Base-by-base conservation (phyloP, 2,797 vertebrate species). In the Scolopax bukidnonensis region DNA sequence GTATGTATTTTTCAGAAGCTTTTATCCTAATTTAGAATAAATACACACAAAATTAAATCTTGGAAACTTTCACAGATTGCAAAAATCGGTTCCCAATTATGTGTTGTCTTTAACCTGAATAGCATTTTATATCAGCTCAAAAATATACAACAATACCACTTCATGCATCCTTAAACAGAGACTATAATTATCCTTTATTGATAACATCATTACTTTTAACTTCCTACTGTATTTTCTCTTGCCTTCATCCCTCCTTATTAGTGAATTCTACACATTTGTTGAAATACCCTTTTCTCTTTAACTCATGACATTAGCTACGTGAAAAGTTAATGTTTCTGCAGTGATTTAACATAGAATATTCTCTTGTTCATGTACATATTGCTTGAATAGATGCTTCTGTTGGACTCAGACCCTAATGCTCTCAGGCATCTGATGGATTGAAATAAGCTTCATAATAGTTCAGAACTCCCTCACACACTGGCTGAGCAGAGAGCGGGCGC, bases 11-110 rank as follows among this genome's bases (percentile, higher is more conserved):
- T 85, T 61, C 54, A 57, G 19, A 36, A 76, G 9, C 18, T 80
- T 82, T 79, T 73, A 59, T 50, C 15, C 10, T 53, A 77, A 83
- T 63, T 93, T 70, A 51, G 23, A 74, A 83, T 21, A 91, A 60
- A 64, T 25, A 30, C 5, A 56, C 3, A 38, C 4, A 64, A 60
- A 91, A 91, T 16, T 21, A 73, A 27, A 54, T 43, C 30, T 65
- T 69, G 16, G 50, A 70, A 79, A 45, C 5, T 64, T 57, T 24
- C 23, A 51, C 6, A 43, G 30, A 32, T 36, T 69, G 8, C n/a
- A 48, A 87, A 85, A 95, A 70, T 33, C 40, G 1, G 4, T 70
- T 91, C 14, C 48, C 1, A 59, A 6, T 51, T 79, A 48, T 27
- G 3, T 59, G 15, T 18, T 47, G 38, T 79, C 47, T 90, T 89